Evolutionary conservation across 2,888 invertebrate genomes (phyloP).

Genomic region (Labia minor): DNA sequence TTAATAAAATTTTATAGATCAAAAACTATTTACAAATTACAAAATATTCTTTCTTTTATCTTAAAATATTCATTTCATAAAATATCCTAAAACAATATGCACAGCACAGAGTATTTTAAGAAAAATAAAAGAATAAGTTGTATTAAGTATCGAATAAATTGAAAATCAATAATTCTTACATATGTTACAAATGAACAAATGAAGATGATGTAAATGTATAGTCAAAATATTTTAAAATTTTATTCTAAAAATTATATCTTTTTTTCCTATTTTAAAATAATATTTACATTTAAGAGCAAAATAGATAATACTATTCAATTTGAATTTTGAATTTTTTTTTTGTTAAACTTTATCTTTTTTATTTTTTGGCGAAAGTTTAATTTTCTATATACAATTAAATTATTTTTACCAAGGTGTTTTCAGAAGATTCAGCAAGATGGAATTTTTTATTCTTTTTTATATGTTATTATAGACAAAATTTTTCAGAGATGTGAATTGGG

Average conservation of each 20-base stretch:
- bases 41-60: too few relatives aligned
- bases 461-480: neutral
- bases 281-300: slow-evolving; percentile 13
- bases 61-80: too few relatives aligned
- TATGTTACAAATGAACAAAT: neutral
- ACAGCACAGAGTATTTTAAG: too few relatives aligned
- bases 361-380: neutral
- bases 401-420: neutral
- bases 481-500: neutral
- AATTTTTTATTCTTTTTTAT: neutral
- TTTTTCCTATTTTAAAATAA: neutral
- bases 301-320: neutral
- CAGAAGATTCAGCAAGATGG: too few relatives aligned
- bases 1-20: too few relatives aligned
- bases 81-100: too few relatives aligned
- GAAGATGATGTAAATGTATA: neutral
- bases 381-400: neutral
- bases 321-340: neutral
- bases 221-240: neutral
- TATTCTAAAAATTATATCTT: neutral
- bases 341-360: neutral
- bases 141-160: too few relatives aligned
- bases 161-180: too few relatives aligned
- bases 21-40: too few relatives aligned
- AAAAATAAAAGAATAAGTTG: too few relatives aligned